phyloP scores from a whole-genome alignment of 2,888 invertebrate species.

The Tetanocera ferruginea region DNA sequence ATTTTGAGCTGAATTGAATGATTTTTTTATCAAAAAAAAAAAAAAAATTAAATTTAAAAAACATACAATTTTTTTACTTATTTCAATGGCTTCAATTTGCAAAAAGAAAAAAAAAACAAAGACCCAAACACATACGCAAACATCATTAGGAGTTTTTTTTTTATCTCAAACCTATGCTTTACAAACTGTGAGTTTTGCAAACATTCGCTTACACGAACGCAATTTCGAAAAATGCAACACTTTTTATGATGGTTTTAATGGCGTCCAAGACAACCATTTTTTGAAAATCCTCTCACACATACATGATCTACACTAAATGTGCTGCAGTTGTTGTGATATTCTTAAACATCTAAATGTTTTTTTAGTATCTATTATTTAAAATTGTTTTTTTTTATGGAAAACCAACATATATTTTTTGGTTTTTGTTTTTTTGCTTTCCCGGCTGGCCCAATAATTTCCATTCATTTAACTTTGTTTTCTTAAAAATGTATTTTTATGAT shows the following conservation, averaged over 20 bases:
- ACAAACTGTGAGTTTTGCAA: slow-evolving; percentile 20
- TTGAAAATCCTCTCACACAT: not conserved
- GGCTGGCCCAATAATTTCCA: not conserved
- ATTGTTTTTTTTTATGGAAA: not conserved
- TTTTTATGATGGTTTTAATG: not conserved
- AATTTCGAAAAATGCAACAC: slow-evolving; percentile 7
- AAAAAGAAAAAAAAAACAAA: slow-evolving; percentile 29
- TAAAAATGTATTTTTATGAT: not conserved
- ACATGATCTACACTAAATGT: not conserved
- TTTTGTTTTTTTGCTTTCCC: not conserved
- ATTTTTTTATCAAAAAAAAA: slow-evolving; percentile 27
- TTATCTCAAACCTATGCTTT: slow-evolving; percentile 12
- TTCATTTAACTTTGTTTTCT: not conserved
- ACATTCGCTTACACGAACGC: slow-evolving; percentile 28
- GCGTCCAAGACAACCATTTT: not conserved
- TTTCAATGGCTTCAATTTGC: slow-evolving; percentile 33
- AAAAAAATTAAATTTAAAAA: slow-evolving; percentile 31
- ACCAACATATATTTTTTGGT: not conserved
- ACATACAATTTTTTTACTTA: not conserved
- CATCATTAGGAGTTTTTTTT: not conserved
- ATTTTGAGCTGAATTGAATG: slow-evolving; percentile 39
- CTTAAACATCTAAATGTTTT: slow-evolving; percentile 13
- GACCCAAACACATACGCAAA: slow-evolving; percentile 10
- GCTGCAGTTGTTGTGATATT: slow-evolving; percentile 27
- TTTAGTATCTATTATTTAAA: not conserved